phyloP scores from a whole-genome alignment of 2,888 invertebrate genomes.

The Hydrotaea diabolus region DNA sequence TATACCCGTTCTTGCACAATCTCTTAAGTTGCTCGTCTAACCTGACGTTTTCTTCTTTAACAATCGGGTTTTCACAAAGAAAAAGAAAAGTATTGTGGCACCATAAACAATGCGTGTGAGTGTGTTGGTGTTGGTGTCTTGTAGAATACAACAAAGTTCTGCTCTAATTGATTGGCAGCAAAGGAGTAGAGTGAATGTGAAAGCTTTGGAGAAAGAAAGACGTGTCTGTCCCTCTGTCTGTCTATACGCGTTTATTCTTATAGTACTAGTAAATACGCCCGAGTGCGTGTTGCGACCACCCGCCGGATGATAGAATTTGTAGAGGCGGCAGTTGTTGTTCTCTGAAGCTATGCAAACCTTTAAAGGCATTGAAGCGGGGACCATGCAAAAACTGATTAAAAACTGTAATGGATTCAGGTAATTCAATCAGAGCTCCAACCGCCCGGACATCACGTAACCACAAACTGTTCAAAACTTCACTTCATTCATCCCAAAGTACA shows the following conservation, averaged over 20 bases:
- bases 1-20: background rate
- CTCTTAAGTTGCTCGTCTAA: background rate
- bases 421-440: constrained; percentile 44
- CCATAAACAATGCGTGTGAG: constrained; percentile 37
- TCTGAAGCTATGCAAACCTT: constrained; percentile 2
- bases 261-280: too few species aligned
- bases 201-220: too few species aligned
- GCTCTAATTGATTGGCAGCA: constrained; percentile 35
- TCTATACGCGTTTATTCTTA: background rate
- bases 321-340: constrained; percentile 11
- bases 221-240: background rate
- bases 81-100: constrained; percentile 25
- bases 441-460: constrained; percentile 4
- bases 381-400: constrained; percentile 42
- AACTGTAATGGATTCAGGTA: constrained; percentile 47
- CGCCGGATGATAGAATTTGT: background rate
- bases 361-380: background rate
- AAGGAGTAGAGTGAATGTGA: background rate
- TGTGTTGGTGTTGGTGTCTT: background rate
- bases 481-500: background rate
- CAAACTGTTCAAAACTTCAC: background rate
- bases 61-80: constrained; percentile 20
- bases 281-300: background rate
- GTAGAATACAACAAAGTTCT: background rate
- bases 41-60: constrained; percentile 5